Evolutionary conservation across 2,113 vertebrate species (phyloP), one percentile per base, ranked within the genome.

Genomic region (Connochaetes taurinus): DNA sequence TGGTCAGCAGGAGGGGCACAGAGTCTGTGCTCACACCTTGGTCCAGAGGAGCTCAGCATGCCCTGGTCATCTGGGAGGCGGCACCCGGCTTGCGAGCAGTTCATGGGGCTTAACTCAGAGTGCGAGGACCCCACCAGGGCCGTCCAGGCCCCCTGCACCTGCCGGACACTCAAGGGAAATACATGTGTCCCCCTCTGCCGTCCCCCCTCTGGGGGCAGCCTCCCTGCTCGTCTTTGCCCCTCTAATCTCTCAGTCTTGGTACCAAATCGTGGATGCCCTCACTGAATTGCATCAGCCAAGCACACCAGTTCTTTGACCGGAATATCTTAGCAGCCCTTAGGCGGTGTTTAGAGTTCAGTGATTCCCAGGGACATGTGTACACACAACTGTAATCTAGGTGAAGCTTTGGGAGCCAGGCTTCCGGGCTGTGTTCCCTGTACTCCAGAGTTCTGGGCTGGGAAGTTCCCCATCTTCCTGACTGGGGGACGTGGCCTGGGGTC

Each of bases 31-130:
- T 2, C 10, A 14, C 8, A 10, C 45, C 8, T 2, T 0, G 0
- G 23, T 16, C n/a, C 23, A 0, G 2, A 1, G 29, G 45, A 45
- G 9, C 7, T 14, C 5, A 0, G 5, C 1, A 2, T 0, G 1
- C 3, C 85, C 10, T 21, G 71, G 43, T 33, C 33, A 7, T 2
- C 52, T 0, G 3, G n/a, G 50, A 29, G 27, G 29, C 12, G 0
- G 60, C 1, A 0, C 25, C 2, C 2, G 6, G 7, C 0, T 0
- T 1, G 43, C 0, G 15, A 52, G n/a, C 36, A n/a, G 29, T 12
- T 4, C 27, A 7, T n/a, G 19, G 78, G 36, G 19, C 29, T 27
- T 25, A 52, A 5, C 91, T 47, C 25, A 45, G 53, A 25, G 52
- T 12, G 29, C 17, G 5, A 16, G 12, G 31, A 16, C 8, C 14